phyloP scores from a whole-genome alignment of 2,797 vertebrate genomes.

The Squalus acanthias region DNA sequence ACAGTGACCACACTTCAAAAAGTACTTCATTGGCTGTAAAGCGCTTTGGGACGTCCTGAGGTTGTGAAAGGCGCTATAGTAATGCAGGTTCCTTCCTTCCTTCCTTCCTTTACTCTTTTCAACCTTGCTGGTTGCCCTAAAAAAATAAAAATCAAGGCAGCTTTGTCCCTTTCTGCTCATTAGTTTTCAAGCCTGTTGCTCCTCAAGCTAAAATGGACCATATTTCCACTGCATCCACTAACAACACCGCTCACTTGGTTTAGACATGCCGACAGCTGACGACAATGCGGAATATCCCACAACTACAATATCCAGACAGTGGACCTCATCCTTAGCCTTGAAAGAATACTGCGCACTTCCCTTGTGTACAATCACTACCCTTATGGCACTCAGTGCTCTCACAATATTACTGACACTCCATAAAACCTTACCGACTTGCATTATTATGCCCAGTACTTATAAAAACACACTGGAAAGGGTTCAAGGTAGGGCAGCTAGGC shows the following conservation, averaged over 20 bases:
- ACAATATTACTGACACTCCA: not conserved
- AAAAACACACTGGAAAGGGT: not conserved
- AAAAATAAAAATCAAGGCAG: not conserved
- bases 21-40: not conserved
- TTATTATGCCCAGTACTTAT: not conserved
- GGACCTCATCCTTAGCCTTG: not conserved
- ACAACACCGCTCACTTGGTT: not conserved
- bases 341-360: not conserved
- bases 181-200: not conserved
- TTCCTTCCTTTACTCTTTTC: not conserved
- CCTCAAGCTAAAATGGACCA: not conserved
- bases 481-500: not conserved
- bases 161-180: not conserved
- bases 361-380: not conserved
- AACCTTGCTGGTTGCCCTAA: not conserved
- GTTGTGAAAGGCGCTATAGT: not conserved
- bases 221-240: not conserved
- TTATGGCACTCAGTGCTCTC: not conserved
- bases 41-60: not conserved
- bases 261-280: not conserved
- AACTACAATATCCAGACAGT: not conserved
- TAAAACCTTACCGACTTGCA: not conserved
- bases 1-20: not conserved
- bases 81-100: not conserved
- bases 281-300: too few species aligned